phyloP scores from a whole-genome alignment of 2,888 invertebrate genomes.

The Pheosia gnoma region DNA sequence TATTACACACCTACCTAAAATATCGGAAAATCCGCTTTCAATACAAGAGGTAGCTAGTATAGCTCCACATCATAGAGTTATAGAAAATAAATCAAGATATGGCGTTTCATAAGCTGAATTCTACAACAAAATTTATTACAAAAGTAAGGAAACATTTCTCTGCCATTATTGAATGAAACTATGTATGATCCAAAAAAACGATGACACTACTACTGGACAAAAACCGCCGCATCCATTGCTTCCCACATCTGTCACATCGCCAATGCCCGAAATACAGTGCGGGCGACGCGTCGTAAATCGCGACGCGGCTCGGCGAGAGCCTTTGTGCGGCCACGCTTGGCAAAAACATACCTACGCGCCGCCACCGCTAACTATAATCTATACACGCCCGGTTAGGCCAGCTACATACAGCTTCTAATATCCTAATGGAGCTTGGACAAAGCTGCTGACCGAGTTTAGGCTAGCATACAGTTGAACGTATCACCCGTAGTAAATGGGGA shows the following conservation, averaged over 20 bases:
- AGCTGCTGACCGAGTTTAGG: not conserved
- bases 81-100: too few relatives aligned
- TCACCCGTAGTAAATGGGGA: too few relatives aligned
- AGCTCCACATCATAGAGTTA: too few relatives aligned
- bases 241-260: conserved; percentile 49
- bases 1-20: too few relatives aligned
- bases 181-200: too few relatives aligned
- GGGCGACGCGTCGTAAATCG: conserved; percentile 85
- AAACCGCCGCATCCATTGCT: conserved; percentile 54
- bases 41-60: too few relatives aligned
- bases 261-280: conserved; percentile 82
- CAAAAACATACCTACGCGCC: conserved; percentile 52
- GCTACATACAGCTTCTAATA: conserved; percentile 20
- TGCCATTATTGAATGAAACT: too few relatives aligned
- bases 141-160: too few relatives aligned
- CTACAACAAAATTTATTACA: too few relatives aligned
- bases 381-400: conserved; percentile 19
- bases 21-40: too few relatives aligned
- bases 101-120: too few relatives aligned
- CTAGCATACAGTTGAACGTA: too few relatives aligned
- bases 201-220: not conserved
- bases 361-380: conserved; percentile 11
- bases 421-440: not conserved
- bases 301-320: conserved; percentile 78
- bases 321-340: conserved; percentile 73